Evolutionary conservation across 2,113 vertebrate genomes (phyloP), one percentile per base, ranked within the genome.

Genomic region (Gavialis gangeticus): DNA sequence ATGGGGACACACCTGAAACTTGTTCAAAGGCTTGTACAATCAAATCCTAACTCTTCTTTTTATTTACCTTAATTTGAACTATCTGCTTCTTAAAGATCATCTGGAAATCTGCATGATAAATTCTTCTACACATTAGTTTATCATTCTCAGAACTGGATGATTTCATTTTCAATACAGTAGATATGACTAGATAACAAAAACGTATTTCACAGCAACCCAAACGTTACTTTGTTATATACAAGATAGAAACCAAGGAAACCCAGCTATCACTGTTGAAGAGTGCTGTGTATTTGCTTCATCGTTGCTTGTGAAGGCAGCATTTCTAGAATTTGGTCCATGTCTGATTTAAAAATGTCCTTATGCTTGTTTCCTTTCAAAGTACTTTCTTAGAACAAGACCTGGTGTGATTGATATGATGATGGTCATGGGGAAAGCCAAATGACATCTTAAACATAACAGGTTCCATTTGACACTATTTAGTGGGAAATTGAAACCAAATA

Each of bases 401-500:
- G 67, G 37, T 25, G 22, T 95, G 75, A 94, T 94, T 86, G 90
- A 89, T 85, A 89, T 27, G 55, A 75, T 16, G 66, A 55, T 34
- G 92, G 18, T 77, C 55, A 67, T 94, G 37, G 22, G 77, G 89
- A 95, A 97, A 97, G 87, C 90, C 18, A 27, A 78, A 67, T 60
- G 89, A 90, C 79, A 87, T 86, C 58, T 95, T 97, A 95, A 96
- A 96, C 58, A 12, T 82, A 97, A 88, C 90, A 94, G 91, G 97
- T 97, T 97, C 95, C 71, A 73, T 34, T 94, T 88, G 82, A 69
- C 82, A 18, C 34, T 92, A 63, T 87, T 96, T 85, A 84, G 34
- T 94, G 81, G 87, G 87, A 97, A 97, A 93, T 34, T 87, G 95
- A 97, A 97, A 97, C 97, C 85, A 95, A 97, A 97, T 92, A 96